phyloP scores from a whole-genome alignment of 30 jellyfish, hydroid and myxozoan genomes.

The Aurelia sp. region DNA sequence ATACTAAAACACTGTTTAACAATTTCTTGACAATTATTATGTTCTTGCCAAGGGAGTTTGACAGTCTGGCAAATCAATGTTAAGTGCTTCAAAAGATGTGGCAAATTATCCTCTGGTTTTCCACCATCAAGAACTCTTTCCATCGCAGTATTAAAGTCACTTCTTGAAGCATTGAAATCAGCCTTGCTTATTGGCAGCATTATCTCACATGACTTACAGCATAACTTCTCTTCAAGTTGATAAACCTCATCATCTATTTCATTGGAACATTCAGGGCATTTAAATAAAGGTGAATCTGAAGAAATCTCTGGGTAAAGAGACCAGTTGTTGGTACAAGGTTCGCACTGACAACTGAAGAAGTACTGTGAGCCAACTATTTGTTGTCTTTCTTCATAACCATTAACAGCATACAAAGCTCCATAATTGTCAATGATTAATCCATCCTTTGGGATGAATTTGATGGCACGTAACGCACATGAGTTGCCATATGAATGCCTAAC shows the following conservation, averaged over 20 bases:
- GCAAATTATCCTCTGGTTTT: slow-evolving; percentile 34
- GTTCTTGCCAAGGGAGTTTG: slow-evolving; percentile 75
- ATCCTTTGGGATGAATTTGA: slow-evolving; percentile 81
- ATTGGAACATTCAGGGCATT: slow-evolving; percentile 20
- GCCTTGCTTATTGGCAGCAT: slow-evolving; percentile 4
- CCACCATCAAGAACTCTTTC: slow-evolving; percentile 67
- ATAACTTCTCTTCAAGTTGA: not conserved
- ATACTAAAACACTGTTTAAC: slow-evolving; percentile 84
- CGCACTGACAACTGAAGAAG: slow-evolving; percentile 78
- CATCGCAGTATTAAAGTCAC: slow-evolving; percentile 50
- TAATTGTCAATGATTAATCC: slow-evolving; percentile 82
- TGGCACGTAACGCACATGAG: slow-evolving; percentile 89
- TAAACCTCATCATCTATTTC: not conserved
- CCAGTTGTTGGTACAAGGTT: slow-evolving; percentile 78
- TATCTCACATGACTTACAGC: slow-evolving; percentile 24
- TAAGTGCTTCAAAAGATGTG: slow-evolving; percentile 48
- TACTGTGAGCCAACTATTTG: slow-evolving; percentile 67
- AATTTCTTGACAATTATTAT: slow-evolving; percentile 89
- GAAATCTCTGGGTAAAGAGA: slow-evolving; percentile 63
- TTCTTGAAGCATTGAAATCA: slow-evolving; percentile 34
- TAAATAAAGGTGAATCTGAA: slow-evolving; percentile 42
- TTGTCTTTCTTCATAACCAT: slow-evolving; percentile 40
- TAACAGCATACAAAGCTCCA: slow-evolving; percentile 91
- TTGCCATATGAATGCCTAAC: slow-evolving; percentile 89
- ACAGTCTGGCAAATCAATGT: slow-evolving; percentile 64